Base-by-base conservation (phyloP, 2,888 invertebrate species). In the Nowickia ferox region DNA sequence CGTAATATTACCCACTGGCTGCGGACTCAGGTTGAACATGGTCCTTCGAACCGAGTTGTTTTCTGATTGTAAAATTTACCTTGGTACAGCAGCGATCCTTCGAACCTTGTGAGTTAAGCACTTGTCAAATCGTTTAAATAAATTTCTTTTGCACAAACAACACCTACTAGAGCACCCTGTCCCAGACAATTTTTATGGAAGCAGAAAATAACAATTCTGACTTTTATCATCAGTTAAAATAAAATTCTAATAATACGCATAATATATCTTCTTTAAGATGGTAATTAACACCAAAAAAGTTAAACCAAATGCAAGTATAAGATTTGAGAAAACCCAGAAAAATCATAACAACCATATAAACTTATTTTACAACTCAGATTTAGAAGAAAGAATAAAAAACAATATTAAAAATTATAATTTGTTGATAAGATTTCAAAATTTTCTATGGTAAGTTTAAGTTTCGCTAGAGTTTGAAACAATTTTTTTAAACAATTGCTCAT, bases 241-340 rank as follows among this genome's bases (percentile, higher is more conserved):
- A 19, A 75, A 72, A 76, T 72, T 66, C 78, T 85, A 82, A 68
- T 78, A 68, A 78, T 82, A 85, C 72, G 68, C 78, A 82, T 74
- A 42, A 63, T 57, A 65, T 82, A 84, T 84, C 74, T 55, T n/a
- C 53, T 38, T 83, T 78, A 78, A 71, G 42, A 57, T 42, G 44
- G 30, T 69, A 79, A 75, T 84, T 69, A 79, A 65, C 57, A 57
- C n/a, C 40, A 57, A 13, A 3, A 30, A 65, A 61, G n/a, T 42
- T 15, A 17, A 65, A 17, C 17, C 8, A 65, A 79, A 72, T 0
- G 42, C 30, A 51, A 38, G n/a, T 9, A 30, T n/a, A 48, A 77
- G 9, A 59, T 30, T 30, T 22, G n/a, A 11, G n/a, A n/a, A 40
- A 40, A 53, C 0, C 19, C 1, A 30, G 30, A 30, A 30, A 30